These are phyloP conservation scores for Listronotus bonariensis DNA, from an alignment of 1,140 invertebrate genomes.

Conservation along the genomic window DNA sequence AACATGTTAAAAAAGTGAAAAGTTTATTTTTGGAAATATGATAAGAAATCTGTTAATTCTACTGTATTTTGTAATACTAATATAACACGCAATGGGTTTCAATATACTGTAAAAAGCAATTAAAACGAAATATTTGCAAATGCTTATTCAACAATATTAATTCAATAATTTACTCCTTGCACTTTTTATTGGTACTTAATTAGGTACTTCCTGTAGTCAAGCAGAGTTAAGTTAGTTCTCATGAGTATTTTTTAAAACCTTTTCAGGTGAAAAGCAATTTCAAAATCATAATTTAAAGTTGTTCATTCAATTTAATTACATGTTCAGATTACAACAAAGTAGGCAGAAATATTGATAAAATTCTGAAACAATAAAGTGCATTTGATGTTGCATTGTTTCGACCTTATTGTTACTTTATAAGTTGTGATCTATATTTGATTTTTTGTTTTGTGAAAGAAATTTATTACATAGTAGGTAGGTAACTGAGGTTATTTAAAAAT, in stretches of 20 bases:
- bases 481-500: too few species aligned
- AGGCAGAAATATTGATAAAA: slow-evolving; percentile 11
- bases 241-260: slow-evolving; percentile 8
- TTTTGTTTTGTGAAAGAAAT: not conserved
- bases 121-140: slow-evolving; percentile 12
- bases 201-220: slow-evolving; percentile 22
- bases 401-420: too few species aligned
- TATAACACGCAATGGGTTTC: slow-evolving; percentile 14
- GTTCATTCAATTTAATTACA: slow-evolving; percentile 7
- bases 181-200: slow-evolving; percentile 23
- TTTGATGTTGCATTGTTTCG: slow-evolving; percentile 5
- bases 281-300: not conserved
- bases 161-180: slow-evolving; percentile 27
- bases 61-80: slow-evolving; percentile 13
- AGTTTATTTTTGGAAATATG: slow-evolving; percentile 12
- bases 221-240: slow-evolving; percentile 9
- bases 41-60: slow-evolving; percentile 10
- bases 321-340: slow-evolving; percentile 18
- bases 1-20: slow-evolving; percentile 4
- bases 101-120: slow-evolving; percentile 15
- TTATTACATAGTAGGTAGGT: too few species aligned
- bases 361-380: slow-evolving; percentile 21
- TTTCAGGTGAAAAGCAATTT: slow-evolving; percentile 26
- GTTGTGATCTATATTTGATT: too few species aligned
- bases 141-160: slow-evolving; percentile 31